Evolutionary conservation across 2,888 invertebrate species (phyloP).

Genomic region (Thereva unica): DNA sequence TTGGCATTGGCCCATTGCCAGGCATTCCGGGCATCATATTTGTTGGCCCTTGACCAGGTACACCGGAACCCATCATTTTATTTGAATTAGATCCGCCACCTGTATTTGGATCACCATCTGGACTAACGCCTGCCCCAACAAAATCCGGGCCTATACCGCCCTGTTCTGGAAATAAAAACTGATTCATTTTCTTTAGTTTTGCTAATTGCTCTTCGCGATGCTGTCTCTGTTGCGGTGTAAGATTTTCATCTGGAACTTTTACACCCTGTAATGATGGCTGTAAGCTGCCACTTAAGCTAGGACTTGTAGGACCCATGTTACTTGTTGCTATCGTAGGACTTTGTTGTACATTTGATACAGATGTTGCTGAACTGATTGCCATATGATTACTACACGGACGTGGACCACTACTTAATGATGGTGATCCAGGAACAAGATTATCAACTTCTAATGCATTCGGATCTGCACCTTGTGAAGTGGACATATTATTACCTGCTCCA

Average conservation of each 20-base stretch:
- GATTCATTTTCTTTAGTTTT: slow-evolving; percentile 86
- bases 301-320: slow-evolving; percentile 58
- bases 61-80: slow-evolving; percentile 34
- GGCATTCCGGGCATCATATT: slow-evolving; percentile 29
- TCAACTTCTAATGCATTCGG: slow-evolving; percentile 38
- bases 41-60: slow-evolving; percentile 11
- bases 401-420: slow-evolving; percentile 20
- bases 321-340: slow-evolving; percentile 33
- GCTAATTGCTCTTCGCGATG: slow-evolving; percentile 93
- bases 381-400: slow-evolving; percentile 25
- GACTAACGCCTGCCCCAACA: slow-evolving; percentile 37
- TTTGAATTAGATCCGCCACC: slow-evolving; percentile 38
- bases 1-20: slow-evolving; percentile 52
- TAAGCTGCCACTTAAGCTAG: slow-evolving; percentile 59
- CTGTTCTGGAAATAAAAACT: slow-evolving; percentile 87
- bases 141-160: slow-evolving; percentile 46
- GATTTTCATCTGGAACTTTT: slow-evolving; percentile 93
- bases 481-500: slow-evolving; percentile 27
- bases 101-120: slow-evolving; percentile 37
- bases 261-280: slow-evolving; percentile 73
- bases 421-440: slow-evolving; percentile 41
- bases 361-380: slow-evolving; percentile 19
- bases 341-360: slow-evolving; percentile 25
- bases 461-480: slow-evolving; percentile 8
- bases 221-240: slow-evolving; percentile 93